phyloP scores from a whole-genome alignment of 2,888 invertebrate species.

The Allygus modestus region DNA sequence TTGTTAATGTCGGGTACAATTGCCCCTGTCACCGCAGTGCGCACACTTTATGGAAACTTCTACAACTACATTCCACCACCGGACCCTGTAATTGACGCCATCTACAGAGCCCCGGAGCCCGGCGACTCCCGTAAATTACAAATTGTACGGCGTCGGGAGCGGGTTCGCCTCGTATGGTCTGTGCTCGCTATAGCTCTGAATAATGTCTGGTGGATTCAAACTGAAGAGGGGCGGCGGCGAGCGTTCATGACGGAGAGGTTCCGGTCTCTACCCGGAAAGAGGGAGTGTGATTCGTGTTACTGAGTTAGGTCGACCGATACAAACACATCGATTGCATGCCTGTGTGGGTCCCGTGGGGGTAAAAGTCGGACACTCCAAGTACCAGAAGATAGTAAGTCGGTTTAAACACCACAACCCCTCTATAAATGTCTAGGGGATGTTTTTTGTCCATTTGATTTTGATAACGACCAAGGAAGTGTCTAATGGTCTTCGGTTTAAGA shows the following conservation, averaged over 20 bases:
- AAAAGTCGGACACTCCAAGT: no score
- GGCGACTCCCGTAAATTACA: constrained; percentile 19
- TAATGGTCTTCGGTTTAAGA: no score
- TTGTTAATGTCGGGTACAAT: constrained; percentile 54
- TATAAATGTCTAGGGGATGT: no score
- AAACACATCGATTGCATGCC: no score
- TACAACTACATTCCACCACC: constrained; percentile 49
- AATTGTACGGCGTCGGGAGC: neutral
- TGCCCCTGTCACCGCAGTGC: constrained; percentile 41
- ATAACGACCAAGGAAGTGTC: no score
- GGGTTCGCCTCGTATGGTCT: neutral
- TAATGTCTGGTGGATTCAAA: neutral
- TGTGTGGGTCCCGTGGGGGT: no score
- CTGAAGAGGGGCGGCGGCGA: neutral
- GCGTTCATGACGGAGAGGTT: neutral
- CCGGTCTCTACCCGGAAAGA: no score
- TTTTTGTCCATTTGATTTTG: no score
- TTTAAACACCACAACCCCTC: no score
- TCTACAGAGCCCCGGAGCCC: neutral
- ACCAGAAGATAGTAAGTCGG: no score
- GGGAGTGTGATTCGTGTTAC: no score
- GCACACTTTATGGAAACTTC: constrained; percentile 54
- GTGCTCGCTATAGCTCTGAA: neutral
- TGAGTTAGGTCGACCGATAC: no score
- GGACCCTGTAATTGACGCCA: constrained; percentile 41